Base-by-base conservation (phyloP, 2,888 invertebrate species). In the Folsomia manolachei region DNA sequence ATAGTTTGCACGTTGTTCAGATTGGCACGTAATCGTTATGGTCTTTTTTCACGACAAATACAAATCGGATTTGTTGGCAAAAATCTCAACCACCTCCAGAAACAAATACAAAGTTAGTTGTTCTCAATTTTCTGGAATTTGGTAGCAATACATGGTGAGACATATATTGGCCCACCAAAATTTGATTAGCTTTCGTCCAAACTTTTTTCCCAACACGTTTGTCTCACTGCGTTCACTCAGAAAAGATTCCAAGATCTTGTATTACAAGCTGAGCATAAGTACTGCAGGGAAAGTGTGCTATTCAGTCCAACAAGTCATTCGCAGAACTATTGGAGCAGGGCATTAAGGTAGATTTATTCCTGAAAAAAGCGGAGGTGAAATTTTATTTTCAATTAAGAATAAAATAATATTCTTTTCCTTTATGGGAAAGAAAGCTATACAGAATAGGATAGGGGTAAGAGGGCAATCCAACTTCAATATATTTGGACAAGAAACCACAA, bases 371-470 rank as follows among this genome's bases (percentile, higher is more conserved):
- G 56, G 56, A 56, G 56, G 56, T 56, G 56, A 56, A 56, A 56
- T 56, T 56, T 56, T 56, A 56, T 56, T 56, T 51, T 56, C 56
- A 56, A 18, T 56, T 56, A 56, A 56, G 56, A 56, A 56, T 56
- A 56, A 56, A 56, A 56, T 56, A 56, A 56, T 56, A 56, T 18
- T 18, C 18, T 19, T 14, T 19, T 56, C 21, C n/a, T 56, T 21
- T 19, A 56, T 56, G 18, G 19, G n/a, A 19, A 7, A 56, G 18
- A 19, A 19, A 56, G 21, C 21, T 19, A 21, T 56, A n/a, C 7
- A 21, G 56, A n/a, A 56, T 7, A 51, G 56, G 56, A n/a, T 19
- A 56, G 21, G 11, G 56, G 7, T 56, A 7, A 56, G 19, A 21
- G 56, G 56, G 19, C 56, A 56, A 18, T 56, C 56, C 21, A 19